Percentiles rank a stretch among this genome's conserved stretches.
These are phyloP conservation scores for Callipepla californica DNA, from an alignment of 2,113 vertebrate genomes.

Conservation along the genomic window DNA sequence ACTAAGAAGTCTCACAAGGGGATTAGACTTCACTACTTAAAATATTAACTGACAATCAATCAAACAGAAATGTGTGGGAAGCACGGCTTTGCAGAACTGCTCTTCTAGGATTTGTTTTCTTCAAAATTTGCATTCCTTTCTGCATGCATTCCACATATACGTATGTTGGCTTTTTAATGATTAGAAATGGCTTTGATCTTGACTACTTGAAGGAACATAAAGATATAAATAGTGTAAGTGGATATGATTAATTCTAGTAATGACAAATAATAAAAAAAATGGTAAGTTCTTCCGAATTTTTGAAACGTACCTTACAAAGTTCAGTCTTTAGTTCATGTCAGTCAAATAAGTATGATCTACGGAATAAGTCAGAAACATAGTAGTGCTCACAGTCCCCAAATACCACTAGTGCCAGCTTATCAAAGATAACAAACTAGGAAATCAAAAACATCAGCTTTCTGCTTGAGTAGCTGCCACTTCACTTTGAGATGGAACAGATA, in stretches of 20 bases:
- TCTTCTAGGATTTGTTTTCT: conserved; percentile 52
- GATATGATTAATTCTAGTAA: conserved; percentile 19
- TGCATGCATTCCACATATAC: background rate
- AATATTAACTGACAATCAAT: conserved; percentile 53
- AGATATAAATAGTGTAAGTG: conserved; percentile 43
- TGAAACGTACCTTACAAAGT: background rate
- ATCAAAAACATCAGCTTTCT: background rate
- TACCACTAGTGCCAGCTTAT: background rate
- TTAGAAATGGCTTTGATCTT: conserved; percentile 63
- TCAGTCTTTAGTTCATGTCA: background rate
- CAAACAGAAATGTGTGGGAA: conserved; percentile 12
- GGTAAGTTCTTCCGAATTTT: background rate
- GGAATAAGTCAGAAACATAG: background rate
- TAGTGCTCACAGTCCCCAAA: background rate
- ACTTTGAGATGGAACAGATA: background rate
- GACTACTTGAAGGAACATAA: conserved; percentile 48
- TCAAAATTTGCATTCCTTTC: conserved; percentile 25
- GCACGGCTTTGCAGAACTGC: background rate
- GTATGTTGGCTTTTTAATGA: conserved; percentile 16
- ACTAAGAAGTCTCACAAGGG: conserved; percentile 26
- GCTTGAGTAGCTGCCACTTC: background rate
- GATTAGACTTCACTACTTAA: conserved; percentile 48
- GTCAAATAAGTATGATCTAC: background rate
- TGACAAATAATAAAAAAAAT: conserved; percentile 37
- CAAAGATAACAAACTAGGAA: background rate